Conservation (phyloP, 2,797 vertebrate species). For the Pantherophis vulpinus region DNA sequence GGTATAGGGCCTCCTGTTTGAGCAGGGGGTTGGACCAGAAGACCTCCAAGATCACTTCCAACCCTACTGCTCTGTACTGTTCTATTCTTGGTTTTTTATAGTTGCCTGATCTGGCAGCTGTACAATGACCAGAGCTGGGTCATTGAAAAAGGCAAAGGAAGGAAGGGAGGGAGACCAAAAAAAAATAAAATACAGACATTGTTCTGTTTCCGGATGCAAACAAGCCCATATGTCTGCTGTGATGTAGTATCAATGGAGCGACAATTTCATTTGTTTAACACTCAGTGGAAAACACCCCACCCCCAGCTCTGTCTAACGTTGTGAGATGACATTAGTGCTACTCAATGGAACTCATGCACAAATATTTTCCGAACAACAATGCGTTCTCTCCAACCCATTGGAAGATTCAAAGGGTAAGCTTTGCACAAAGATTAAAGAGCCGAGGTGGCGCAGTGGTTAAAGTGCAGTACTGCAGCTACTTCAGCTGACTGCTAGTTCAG, state of each 20-base stretch:
- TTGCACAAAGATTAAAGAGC: neutral
- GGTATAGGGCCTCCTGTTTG: no score
- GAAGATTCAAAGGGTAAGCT: neutral
- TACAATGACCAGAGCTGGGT: neutral
- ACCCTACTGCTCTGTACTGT: no score
- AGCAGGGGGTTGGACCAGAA: no score
- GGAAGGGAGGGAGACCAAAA: neutral
- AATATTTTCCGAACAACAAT: neutral
- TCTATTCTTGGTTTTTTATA: neutral
- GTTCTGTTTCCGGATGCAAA: neutral
- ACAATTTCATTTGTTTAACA: neutral
- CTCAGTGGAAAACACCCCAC: neutral
- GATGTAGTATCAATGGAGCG: neutral
- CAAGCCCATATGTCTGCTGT: neutral
- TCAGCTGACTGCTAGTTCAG: no score
- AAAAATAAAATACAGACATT: neutral
- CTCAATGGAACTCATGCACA: neutral
- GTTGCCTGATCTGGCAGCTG: neutral
- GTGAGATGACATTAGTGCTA: neutral
- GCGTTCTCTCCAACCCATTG: neutral
- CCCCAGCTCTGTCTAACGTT: neutral
- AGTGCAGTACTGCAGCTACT: no score
- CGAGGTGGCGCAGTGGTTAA: no score
- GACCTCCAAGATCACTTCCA: no score
- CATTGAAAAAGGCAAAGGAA: neutral